Conservation (phyloP, 2,113 vertebrate species). For the Sphaerodactylus townsendi region DNA sequence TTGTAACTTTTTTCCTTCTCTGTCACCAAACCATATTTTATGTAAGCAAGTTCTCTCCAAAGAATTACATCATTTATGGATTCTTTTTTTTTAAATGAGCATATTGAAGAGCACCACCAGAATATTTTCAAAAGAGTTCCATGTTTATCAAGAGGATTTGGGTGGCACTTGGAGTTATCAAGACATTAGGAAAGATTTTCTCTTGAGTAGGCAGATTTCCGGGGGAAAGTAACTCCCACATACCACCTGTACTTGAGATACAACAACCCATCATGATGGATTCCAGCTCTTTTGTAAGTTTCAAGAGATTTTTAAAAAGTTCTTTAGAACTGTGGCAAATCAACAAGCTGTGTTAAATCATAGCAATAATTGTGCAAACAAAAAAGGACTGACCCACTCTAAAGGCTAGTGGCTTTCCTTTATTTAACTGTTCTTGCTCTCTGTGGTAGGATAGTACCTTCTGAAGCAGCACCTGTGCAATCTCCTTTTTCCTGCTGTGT, state of each 20-base stretch:
- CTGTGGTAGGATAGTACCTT: conserved; percentile 85
- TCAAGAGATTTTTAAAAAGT: not conserved
- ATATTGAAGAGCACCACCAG: not conserved
- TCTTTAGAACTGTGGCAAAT: not conserved
- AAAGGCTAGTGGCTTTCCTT: conserved; percentile 89
- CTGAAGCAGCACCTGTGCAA: conserved; percentile 93
- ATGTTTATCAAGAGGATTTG: not conserved
- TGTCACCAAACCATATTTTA: not conserved
- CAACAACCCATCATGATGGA: not conserved
- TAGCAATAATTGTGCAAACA: conserved; percentile 43
- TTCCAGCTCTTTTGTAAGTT: not conserved
- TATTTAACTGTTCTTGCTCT: conserved; percentile 83
- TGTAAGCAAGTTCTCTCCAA: not conserved
- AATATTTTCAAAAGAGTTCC: not conserved
- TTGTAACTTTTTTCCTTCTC: not conserved
- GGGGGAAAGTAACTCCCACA: not conserved
- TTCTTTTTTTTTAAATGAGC: not conserved
- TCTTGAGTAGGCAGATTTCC: not conserved
- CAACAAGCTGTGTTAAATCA: not conserved
- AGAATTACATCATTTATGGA: not conserved
- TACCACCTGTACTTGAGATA: not conserved
- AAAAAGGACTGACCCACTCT: conserved; percentile 89
- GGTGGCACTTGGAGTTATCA: not conserved
- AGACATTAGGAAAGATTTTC: not conserved
- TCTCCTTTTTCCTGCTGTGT: conserved; percentile 87